A percentile compares a stretch with the other conserved stretches of the same genome.
phyloP scores from a whole-genome alignment of 2,888 invertebrate species.

The Atherix ibis region DNA sequence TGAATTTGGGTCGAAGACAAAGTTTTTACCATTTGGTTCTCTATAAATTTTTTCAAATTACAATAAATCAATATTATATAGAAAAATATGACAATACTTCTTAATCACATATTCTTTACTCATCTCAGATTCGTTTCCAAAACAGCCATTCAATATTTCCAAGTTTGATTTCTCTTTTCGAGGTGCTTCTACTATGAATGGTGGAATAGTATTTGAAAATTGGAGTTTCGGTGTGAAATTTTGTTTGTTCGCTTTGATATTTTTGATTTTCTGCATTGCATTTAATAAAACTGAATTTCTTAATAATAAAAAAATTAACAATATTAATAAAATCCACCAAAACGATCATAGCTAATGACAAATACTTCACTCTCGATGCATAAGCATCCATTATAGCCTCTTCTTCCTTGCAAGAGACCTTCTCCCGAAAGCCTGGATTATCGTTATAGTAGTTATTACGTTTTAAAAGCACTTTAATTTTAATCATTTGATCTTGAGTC shows the following conservation, averaged over 20 bases:
- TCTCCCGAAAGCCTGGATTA: conserved; percentile 7
- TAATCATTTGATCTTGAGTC: conserved; percentile 5
- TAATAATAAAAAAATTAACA: background rate
- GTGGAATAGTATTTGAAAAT: conserved; percentile 1
- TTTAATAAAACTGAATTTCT: conserved; percentile 8
- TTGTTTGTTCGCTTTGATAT: no score
- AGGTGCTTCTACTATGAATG: conserved; percentile 2
- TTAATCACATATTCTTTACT: no score
- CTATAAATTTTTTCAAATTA: no score
- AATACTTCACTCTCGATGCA: conserved; percentile 5
- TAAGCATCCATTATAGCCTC: conserved; percentile 3
- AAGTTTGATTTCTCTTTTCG: conserved; percentile 3
- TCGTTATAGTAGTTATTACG: conserved; percentile 7
- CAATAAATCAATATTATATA: no score
- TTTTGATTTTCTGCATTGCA: background rate
- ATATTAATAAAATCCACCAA: background rate
- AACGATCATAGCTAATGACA: background rate
- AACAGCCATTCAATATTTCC: conserved; percentile 3
- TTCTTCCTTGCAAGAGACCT: conserved; percentile 3
- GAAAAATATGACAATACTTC: no score
- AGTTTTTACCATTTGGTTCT: no score
- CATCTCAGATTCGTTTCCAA: no score
- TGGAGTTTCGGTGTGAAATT: no score
- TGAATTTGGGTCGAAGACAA: no score
- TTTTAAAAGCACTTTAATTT: conserved; percentile 4